Evolutionary conservation across 2,888 invertebrate genomes (phyloP), one percentile per base, ranked within the genome.

Genomic region (Erebia epiphron): DNA sequence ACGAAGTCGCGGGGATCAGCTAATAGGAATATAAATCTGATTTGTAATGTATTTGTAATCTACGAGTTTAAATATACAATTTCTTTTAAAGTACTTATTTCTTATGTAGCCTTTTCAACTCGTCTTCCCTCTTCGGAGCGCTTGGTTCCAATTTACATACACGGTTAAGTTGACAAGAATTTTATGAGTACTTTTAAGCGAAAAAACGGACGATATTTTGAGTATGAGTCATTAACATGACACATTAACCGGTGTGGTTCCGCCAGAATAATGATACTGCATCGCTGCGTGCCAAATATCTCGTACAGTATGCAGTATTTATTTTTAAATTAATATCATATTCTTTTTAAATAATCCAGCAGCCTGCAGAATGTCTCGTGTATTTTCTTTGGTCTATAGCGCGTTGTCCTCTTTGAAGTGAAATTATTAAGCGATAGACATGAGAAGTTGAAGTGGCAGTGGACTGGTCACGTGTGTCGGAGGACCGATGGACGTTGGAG

Each of bases 181-280:
- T 76, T 76, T 73, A 77, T 74, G 69, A 65, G 56, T 56, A 69
- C 70, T 72, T 73, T 86, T 84, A 86, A 86, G 86, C 85, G 82
- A 81, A 80, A 35, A n/a, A 83, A 80, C 76, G 81, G 79, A 83
- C 80, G 77, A 85, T 89, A 87, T 86, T 86, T 88, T 82, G 88
- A 82, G 79, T 75, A 78, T 73, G 71, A 76, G 73, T 79, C 77
- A 88, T 90, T 90, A 89, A 85, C 85, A 86, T 86, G 87, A 87
- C 88, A 87, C 85, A 86, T 86, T 86, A 84, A 85, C 86, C 82
- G 82, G 80, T 78, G 79, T 76, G 79, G 79, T 80, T 80, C 79
- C 80, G 76, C 72, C 75, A 80, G 84, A 86, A 84, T 85, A 86
- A 85, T 82, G 81, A 79, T 79, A 78, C 81, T 83, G 83, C 84